Evolutionary conservation across 1,140 invertebrate genomes (phyloP), one percentile per base, ranked within the genome.

Genomic region (Drosophila mauritiana): DNA sequence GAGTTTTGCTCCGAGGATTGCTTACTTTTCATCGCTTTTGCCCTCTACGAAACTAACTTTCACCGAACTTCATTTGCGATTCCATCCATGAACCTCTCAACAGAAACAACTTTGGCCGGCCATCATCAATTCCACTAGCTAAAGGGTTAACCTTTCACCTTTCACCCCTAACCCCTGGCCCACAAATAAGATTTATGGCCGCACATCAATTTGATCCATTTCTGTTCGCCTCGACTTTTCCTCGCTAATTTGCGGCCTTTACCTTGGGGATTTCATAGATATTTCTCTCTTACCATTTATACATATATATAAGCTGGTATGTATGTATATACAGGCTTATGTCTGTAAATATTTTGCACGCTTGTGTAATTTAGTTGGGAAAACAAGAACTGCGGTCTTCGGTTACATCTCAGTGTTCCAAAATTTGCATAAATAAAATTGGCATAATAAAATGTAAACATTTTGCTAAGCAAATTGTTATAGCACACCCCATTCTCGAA

Each of bases 371-470:
- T 31, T 51, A 67, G 59, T 67, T 67, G 36, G 45, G 42, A 57
- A 72, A 56, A 72, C 64, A 72, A 39, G 62, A 55, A 22, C 49
- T 84, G 70, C 53, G 80, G 70, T 78, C 54, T 53, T 45, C 22
- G 39, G 17, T 39, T 11, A 11, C 43, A 73, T 63, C 56, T 56
- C 22, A 49, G 54, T 52, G 69, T 54, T 54, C 31, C 31, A 34
- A 62, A 86, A 86, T 86, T 86, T 88, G 79, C 83, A 86, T 86
- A 88, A 82, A 88, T 86, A 86, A 86, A 86, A 86, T 88, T 86
- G 83, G 78, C 78, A 86, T 86, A 86, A 85, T 85, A 85, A 85
- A 85, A 85, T 85, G 81, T 86, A 86, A 86, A 86, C 83, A 86
- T 86, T 88, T 86, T 82, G 75, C 83, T 76, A 76, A 83, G 83